These are phyloP conservation scores for Romanogobio albipinnatus DNA, from an alignment of 2,113 vertebrate species.

Conservation along the genomic window DNA sequence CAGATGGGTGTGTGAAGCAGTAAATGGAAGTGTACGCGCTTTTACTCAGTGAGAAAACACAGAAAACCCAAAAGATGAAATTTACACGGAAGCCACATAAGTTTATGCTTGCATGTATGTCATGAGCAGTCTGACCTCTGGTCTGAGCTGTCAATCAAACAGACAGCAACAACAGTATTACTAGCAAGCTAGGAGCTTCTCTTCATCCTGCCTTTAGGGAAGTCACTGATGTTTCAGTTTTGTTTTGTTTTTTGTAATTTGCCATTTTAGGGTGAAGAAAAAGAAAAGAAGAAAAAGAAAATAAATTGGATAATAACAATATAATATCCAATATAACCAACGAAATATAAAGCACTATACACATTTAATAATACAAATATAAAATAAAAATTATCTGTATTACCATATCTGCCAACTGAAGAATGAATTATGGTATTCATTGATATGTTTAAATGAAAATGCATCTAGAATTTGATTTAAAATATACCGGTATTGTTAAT, in stretches of 20 bases:
- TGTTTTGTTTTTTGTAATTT: neutral
- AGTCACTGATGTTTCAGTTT: neutral
- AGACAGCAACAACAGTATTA: conserved; percentile 29
- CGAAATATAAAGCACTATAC: neutral
- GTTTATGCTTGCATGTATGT: conserved; percentile 14
- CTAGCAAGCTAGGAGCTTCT: neutral
- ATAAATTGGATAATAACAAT: neutral
- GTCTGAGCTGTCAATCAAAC: conserved; percentile 25
- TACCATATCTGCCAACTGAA: neutral
- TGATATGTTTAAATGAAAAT: neutral
- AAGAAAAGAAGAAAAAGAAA: neutral
- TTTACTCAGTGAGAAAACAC: conserved; percentile 16
- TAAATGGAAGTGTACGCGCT: neutral
- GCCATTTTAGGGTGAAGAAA: neutral
- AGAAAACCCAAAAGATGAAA: conserved; percentile 1
- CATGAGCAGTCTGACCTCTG: conserved; percentile 1
- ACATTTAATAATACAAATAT: no score
- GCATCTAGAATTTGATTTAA: neutral
- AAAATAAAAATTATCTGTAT: neutral
- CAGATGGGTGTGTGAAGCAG: conserved; percentile 67
- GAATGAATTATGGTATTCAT: neutral
- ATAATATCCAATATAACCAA: neutral
- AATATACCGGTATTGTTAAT: neutral
- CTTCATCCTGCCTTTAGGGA: conserved; percentile 12
- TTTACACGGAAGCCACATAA: neutral